Percentiles rank a stretch among this genome's conserved stretches.
phyloP scores from a whole-genome alignment of 2,797 vertebrate genomes.

The Gallinago stenura region DNA sequence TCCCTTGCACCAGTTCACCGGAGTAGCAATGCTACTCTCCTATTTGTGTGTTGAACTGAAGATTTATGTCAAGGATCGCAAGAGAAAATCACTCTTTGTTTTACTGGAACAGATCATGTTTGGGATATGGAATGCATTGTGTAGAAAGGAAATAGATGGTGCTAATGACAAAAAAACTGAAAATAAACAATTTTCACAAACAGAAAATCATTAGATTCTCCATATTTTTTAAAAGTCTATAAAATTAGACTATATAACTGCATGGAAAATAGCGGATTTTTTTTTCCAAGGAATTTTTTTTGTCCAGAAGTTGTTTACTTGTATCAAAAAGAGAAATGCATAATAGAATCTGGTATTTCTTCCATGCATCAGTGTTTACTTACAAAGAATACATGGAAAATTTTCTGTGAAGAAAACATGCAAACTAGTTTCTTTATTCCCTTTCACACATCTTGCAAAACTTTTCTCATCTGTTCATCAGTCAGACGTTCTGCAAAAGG shows the following conservation, averaged over 20 bases:
- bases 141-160: not conserved
- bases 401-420: not conserved
- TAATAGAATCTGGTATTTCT: not conserved
- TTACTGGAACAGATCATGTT: not conserved
- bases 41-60: not conserved
- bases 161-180: not conserved
- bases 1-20: not conserved
- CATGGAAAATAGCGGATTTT: not conserved
- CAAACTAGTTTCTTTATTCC: not conserved
- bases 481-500: not conserved
- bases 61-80: not conserved
- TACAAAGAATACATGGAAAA: not conserved
- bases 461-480: not conserved
- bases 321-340: not conserved
- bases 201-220: not conserved
- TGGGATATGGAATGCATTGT: not conserved
- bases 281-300: not conserved
- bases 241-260: not conserved
- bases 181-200: not conserved
- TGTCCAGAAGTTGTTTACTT: not conserved
- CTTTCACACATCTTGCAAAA: not conserved
- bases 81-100: not conserved
- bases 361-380: not conserved
- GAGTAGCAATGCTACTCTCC: not conserved
- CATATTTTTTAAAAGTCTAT: not conserved